Conservation (phyloP, 2,113 vertebrate species). For the Peromyscus maniculatus region DNA sequence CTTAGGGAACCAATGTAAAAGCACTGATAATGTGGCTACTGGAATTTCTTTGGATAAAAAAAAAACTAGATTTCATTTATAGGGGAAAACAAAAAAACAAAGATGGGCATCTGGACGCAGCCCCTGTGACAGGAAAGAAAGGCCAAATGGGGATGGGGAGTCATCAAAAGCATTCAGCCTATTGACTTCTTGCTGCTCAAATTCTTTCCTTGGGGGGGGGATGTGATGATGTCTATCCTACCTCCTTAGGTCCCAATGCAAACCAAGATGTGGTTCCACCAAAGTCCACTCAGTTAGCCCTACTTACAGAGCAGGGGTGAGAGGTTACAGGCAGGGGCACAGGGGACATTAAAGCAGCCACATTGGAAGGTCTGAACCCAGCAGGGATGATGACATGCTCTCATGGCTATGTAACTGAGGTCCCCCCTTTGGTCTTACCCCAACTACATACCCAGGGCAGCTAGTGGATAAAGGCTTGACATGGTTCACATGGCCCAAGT, state of each 20-base stretch:
- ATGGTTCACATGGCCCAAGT: not conserved
- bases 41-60: not conserved
- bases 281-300: not conserved
- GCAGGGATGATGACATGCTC: not conserved
- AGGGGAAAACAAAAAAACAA: not conserved
- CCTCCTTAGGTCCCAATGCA: not conserved
- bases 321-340: not conserved
- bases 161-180: not conserved
- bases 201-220: not conserved
- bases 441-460: not conserved
- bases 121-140: not conserved
- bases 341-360: not conserved
- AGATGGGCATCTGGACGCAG: not conserved
- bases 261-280: not conserved
- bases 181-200: not conserved
- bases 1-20: not conserved
- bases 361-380: not conserved
- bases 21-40: not conserved
- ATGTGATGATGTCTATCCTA: not conserved
- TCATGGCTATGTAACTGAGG: not conserved
- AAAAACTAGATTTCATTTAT: not conserved
- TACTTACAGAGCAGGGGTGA: not conserved
- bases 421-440: not conserved
- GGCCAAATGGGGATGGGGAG: not conserved
- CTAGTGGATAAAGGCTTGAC: not conserved